Evolutionary conservation across 2,797 vertebrate species (phyloP).

Genomic region (Paratrypauchen microcephalus): DNA sequence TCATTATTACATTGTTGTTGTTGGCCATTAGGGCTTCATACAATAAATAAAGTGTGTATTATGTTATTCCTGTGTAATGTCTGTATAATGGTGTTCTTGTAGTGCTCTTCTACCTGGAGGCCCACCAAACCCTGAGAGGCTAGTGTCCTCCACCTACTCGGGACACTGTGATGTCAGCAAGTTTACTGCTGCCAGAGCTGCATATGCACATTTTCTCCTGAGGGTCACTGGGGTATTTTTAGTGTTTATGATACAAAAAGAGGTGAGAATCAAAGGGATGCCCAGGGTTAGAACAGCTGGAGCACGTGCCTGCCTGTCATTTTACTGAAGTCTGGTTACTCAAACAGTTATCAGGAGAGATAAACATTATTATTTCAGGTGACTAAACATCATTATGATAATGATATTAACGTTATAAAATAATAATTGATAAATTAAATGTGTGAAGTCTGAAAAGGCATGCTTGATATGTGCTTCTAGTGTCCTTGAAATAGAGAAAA

Average conservation of each 20-base stretch:
- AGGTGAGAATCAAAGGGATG: constrained; percentile 50
- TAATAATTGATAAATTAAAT: constrained; percentile 23
- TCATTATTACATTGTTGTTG: background rate
- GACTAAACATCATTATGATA: background rate
- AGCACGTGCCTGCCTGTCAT: constrained; percentile 6
- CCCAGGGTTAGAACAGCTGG: constrained; percentile 40
- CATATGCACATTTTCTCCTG: constrained; percentile 61
- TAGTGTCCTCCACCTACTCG: constrained; percentile 69
- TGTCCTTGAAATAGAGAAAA: constrained; percentile 2
- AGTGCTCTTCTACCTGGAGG: constrained; percentile 31
- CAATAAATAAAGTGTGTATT: background rate
- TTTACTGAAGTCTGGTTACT: constrained; percentile 25
- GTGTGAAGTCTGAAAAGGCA: background rate
- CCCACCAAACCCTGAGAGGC: constrained; percentile 31
- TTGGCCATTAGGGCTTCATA: background rate
- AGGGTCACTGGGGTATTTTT: constrained; percentile 70
- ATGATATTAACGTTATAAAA: constrained; percentile 31
- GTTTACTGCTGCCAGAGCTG: constrained; percentile 62
- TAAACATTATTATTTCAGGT: background rate
- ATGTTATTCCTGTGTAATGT: background rate
- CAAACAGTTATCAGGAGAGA: background rate
- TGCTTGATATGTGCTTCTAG: background rate
- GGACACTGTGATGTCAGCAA: constrained; percentile 71
- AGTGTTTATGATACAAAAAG: constrained; percentile 62
- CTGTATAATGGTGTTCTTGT: background rate